Evolutionary conservation across 2,113 vertebrate genomes (phyloP), one percentile per base, ranked within the genome.

Genomic region (Etheostoma spectabile): DNA sequence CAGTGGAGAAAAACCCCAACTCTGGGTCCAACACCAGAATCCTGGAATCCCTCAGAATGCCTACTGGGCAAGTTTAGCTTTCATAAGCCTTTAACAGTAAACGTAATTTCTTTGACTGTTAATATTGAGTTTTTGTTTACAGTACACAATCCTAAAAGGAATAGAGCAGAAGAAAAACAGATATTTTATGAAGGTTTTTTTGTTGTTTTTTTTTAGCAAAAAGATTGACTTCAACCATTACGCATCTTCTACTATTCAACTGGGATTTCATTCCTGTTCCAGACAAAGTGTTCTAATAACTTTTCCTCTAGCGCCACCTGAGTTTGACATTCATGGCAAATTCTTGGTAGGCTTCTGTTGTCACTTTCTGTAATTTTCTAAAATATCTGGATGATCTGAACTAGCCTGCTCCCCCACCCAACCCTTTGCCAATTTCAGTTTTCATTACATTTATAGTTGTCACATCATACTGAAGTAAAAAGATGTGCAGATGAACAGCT

Each of bases 11-110:
- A 95, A 90, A 73, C 97, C 96, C 84, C 91, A 1, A 89, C 91
- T 30, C 85, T 97, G 49, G 96, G 95, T 60, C 93, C 24, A 98
- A 98, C 86, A 98, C 95, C 3, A 93, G 76, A 77, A n/a, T 95
- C 96, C 60, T 97, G 96, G 97, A n/a, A 92, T 99, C 48, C 96
- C 97, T 67, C 96, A 98, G 89, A 98, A 98, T 68, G 96, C 79
- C 92, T 98, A 24, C 93, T 97, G n/a, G 96, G 96, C 97, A 75
- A 79, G 95, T 79, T 33, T 16, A 24, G 3, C 22, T 46, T 75
- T 59, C 19, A 30, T 14, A 78, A 52, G 22, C 30, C 4, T 30
- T 30, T 30, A 30, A 30, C 30, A 30, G 30, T 30, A 30, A 30
- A 30, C 30, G 30, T 30, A 30, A 30, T 30, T 30, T 3, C 30